Evolutionary conservation across 1,140 invertebrate species (phyloP), one percentile per base, ranked within the genome.

Genomic region (Amyelois transitella): DNA sequence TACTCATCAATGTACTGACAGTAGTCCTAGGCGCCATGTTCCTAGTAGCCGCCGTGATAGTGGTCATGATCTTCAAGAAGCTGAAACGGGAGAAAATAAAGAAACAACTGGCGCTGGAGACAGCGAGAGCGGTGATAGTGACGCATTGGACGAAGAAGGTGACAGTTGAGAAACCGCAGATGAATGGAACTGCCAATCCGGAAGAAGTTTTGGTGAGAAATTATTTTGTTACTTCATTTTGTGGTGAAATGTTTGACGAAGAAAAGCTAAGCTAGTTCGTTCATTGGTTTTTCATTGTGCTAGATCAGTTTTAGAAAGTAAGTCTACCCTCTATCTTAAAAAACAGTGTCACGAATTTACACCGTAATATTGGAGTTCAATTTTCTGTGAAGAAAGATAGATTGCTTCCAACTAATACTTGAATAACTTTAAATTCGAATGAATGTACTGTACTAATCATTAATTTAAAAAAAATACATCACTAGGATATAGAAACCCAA

Each of bases 121-220:
- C 94, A 0, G 93, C 93, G 0, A 86, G 92, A 52, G 92, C 93
- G 0, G 93, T 93, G 1, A 92, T 94, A 6, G 93, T 95, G 3
- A 94, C 95, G 50, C 94, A 96, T 66, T 95, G 94, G 93, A 95
- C 94, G 10, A 96, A 96, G 67, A 97, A 97, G 86, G 92, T 97
- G 0, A 95, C 96, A 18, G 94, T 97, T 1, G 95, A 97, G 62
- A 96, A 94, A 62, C 92, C 89, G 18, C 91, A 89, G 56, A 86
- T 91, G 22, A 91, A 90, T 18, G 91, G 91, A 47, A 86, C 88
- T 0, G 88, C 86, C 10, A 73, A 78, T 7, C 66, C 78, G 25
- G 91, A 89, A 20, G 93, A 94, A 71, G 90, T 91, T 19, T 76
- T 94, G 79, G 92, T 93, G 86, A 89, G 82, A 69, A 53, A 0